Evolutionary conservation across 2,888 invertebrate species (phyloP).

Genomic region (Dryobota labecula): DNA sequence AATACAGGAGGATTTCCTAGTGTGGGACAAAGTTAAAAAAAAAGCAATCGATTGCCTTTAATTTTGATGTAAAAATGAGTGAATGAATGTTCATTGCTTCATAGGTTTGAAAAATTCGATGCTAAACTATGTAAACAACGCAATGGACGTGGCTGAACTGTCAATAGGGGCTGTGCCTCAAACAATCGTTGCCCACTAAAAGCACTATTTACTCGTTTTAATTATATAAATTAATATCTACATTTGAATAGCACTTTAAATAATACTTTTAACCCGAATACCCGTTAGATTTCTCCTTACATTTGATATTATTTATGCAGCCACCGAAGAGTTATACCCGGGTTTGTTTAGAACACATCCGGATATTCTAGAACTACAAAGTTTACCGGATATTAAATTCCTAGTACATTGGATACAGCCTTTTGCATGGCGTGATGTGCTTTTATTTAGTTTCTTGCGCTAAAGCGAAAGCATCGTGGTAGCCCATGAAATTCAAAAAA

Average conservation of each 20-base stretch:
- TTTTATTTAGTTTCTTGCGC: not conserved
- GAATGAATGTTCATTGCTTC: not conserved
- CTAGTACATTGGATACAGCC: not conserved
- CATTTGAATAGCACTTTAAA: not conserved
- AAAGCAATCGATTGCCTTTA: not conserved
- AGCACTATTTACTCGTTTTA: not conserved
- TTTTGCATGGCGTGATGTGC: not conserved
- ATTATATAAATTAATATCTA: not conserved
- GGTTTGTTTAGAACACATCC: slow-evolving; percentile 49
- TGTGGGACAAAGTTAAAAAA: too few relatives aligned
- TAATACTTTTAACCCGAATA: not conserved
- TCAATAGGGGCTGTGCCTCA: not conserved
- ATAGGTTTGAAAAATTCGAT: not conserved
- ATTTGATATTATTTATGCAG: slow-evolving; percentile 28
- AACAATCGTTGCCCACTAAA: not conserved
- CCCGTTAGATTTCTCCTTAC: not conserved
- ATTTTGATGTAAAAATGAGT: too few relatives aligned
- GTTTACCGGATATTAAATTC: slow-evolving; percentile 49
- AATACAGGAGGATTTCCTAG: too few relatives aligned
- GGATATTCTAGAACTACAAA: slow-evolving; percentile 51
- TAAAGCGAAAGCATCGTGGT: too few relatives aligned
- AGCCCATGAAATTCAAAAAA: too few relatives aligned
- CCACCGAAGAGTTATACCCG: slow-evolving; percentile 14
- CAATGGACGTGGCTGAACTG: too few relatives aligned
- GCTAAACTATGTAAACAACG: not conserved